Evolutionary conservation across 1,140 invertebrate species (phyloP), one percentile per base, ranked within the genome.

Genomic region (Armadillidium nasatum): DNA sequence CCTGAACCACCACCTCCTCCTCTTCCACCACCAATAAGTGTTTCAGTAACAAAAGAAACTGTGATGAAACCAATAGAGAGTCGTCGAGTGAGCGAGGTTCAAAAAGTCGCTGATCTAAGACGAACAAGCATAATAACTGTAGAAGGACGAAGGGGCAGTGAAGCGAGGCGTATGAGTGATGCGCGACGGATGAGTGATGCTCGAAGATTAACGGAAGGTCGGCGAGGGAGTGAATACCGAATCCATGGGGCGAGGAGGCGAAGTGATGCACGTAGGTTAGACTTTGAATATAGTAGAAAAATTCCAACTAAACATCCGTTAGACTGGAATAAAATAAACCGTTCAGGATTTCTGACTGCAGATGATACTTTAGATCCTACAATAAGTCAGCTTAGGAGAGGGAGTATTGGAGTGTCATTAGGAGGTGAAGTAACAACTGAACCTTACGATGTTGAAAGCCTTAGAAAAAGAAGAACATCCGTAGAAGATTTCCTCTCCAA

Each of bases 261-360:
- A 0, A 78, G 76, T 15, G 79, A 80, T 66, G 77, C 76, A 10
- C 74, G 79, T 0, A 43, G 79, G 11, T 45, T 78, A 10, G 79
- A 78, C 70, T 74, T 80, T 7, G 77, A 80, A 13, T 70, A 78
- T 7, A 77, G 77, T 10, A 75, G 79, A 43, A 73, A 77, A 15
- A 73, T 72, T 11, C 74, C 74, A 43, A 67, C 77, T 9, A 81
- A 81, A 45, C 77, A 78, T 70, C 79, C 79, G 21, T 74, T 78
- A 9, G 79, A 81, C 44, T 81, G 79, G 79, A 81, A 81, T 66
- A 73, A 77, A 43, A 81, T 81, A 71, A 81, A 81, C 77, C 66
- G 79, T 43, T 73, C 75, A 15, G 75, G 73, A 9, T 78, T 81
- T 23, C 77, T 81, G 0, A 74, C 77, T 10, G 71, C 71, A 13